Conservation (phyloP, 2,888 invertebrate species). For the Netelia inedita region DNA sequence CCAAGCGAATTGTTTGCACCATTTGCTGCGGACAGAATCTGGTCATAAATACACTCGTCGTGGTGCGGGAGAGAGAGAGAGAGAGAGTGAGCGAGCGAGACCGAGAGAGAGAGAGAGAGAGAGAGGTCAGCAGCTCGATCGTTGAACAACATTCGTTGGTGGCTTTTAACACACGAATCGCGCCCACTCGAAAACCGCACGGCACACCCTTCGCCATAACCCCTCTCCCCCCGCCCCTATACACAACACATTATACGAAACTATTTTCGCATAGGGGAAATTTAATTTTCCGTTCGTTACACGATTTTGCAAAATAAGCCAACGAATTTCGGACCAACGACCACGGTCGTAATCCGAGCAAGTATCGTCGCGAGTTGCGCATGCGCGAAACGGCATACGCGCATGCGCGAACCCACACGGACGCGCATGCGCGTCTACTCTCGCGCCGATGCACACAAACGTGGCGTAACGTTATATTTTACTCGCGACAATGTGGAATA, state of each 20-base stretch:
- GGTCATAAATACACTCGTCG: constrained; percentile 61
- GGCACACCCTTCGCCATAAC: constrained; percentile 12
- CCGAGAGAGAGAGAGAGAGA: background rate
- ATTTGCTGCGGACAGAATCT: constrained; percentile 61
- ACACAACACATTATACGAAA: background rate
- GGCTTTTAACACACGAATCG: constrained; percentile 51
- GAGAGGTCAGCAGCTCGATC: background rate
- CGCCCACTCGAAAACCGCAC: constrained; percentile 35
- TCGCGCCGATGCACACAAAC: background rate
- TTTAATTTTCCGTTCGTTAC: constrained; percentile 24
- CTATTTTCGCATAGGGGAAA: constrained; percentile 20
- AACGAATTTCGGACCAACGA: background rate
- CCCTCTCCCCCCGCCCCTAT: no score
- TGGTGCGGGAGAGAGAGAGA: constrained; percentile 8
- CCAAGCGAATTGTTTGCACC: constrained; percentile 65
- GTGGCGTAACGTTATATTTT: constrained; percentile 2
- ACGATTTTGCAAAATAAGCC: background rate
- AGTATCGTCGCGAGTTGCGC: no score
- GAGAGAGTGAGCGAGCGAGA: no score
- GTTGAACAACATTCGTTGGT: constrained; percentile 48
- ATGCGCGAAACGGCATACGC: background rate
- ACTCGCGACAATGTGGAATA: constrained; percentile 59
- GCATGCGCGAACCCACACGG: background rate
- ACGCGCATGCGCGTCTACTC: background rate
- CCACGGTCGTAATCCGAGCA: no score